Evolutionary conservation across 1,140 invertebrate species (phyloP), one percentile per base, ranked within the genome.

Genomic region (Drosophila quadrilineata): DNA sequence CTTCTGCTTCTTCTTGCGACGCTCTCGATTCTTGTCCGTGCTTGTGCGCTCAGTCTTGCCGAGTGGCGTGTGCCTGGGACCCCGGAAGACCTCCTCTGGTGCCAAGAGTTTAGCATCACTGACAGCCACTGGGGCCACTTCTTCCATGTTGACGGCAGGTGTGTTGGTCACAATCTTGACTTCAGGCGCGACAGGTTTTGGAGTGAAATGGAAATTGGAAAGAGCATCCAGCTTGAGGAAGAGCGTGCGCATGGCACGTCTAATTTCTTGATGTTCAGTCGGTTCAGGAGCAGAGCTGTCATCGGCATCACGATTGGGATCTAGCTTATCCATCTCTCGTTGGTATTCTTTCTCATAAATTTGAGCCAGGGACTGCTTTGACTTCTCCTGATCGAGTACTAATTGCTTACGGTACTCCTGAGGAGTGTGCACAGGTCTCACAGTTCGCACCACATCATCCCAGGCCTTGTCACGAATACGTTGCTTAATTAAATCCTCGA

Each of bases 281-380:
- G 94, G 93, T 66, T 95, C 94, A 58, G 95, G 93, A 28, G 93
- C 91, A 40, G 92, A 90, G 9, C 92, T 90, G 2, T 91, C 88
- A 29, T 92, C 90, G 3, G 87, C 84, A 54, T 92, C 86, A 10
- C 89, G 80, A 31, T 93, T 92, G 6, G 92, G 91, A 89, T 93
- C 91, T 2, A 92, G 67, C 50, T 94, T 93, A 84, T 95, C 93
- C 75, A 95, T 92, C 79, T 97, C 94, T 77, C 95, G 95, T 3
- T 98, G 89, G 90, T 95, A 99, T 89, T 98, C 96, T 71, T 96
- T 92, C 91, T 99, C 98, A 90, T 99, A 99, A 54, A 99, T 95
- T 91, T 99, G 93, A 1, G 97, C 95, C 29, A 99, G 92, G 71
- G 98, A 98, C 54, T 95, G 90, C 90, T 99, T 99, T 70, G 97